Base-by-base conservation (phyloP, 2,888 invertebrate species). In the Dione juno region DNA sequence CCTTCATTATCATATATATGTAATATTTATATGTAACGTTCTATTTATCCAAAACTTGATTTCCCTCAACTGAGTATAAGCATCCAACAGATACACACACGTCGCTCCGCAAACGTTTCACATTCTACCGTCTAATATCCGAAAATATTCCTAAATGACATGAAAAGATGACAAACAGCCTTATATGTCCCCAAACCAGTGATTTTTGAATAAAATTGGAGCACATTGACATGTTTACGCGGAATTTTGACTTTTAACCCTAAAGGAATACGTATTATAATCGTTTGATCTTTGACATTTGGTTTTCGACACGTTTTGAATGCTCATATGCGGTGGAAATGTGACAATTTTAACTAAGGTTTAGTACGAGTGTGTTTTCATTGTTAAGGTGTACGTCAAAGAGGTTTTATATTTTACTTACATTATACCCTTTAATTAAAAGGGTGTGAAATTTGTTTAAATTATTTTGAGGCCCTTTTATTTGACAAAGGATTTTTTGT, bases 121-220 rank as follows among this genome's bases (percentile, higher is more conserved):
- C 66, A 69, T 69, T 71, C 66, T 19, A 70, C 57, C 70, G 40
- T 67, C 70, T 70, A 70, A 73, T 71, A 71, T 67, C 68, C 77
- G 77, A 80, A 82, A 82, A 82, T 71, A 77, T 76, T 79, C 79
- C 79, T 83, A 82, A 80, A 82, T 84, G 84, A 85, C 86, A 84
- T 74, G 79, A 78, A 77, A 77, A 72, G 76, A 82, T 84, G 85
- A 87, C 85, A 84, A 83, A 87, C 81, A 81, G 80, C 81, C 45
- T 45, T 79, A 78, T 81, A 78, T 82, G 84, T 79, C 82, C 76
- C 76, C 84, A 79, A 82, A 70, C 78, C 82, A 77, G 81, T 84
- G 84, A 79, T 80, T 84, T 75, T 75, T 77, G 77, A 81, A 78
- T 71, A 78, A 75, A 76, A 76, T 75, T 77, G 58, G 70, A 64